Base-by-base conservation (phyloP, 2,888 invertebrate species). In the Agrilus cyanescens region DNA sequence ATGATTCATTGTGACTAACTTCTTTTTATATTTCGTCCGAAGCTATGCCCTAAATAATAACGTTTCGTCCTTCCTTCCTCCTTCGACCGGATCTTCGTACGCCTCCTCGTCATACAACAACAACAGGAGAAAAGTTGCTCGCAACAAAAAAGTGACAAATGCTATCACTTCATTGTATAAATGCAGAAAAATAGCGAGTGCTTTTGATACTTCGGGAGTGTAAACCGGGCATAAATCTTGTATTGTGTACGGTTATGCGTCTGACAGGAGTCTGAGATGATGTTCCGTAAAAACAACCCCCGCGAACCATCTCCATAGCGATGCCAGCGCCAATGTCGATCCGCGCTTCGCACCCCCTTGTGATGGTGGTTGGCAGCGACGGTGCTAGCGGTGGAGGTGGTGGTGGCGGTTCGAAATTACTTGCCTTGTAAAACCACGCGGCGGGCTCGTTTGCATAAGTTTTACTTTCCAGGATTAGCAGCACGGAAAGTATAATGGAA, bases 381-480 rank as follows among this genome's bases (percentile, higher is more conserved):
- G 45, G 25, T 25, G 25, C 8, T 25, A 10, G 42, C 48, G 45
- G 25, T 25, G 25, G 25, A 10, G 25, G 42, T 32, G 41, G 37
- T 34, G 31, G 32, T 30, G 25, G 30, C 38, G 47, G 42, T 47
- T 52, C 49, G 57, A 65, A 65, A 65, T 65, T 64, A 63, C 64
- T 61, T 59, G 54, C 60, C 64, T 64, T 66, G 66, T 66, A 65
- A 63, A 65, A 66, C 65, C 64, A 65, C 62, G 62, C 61, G 62
- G 61, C 61, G 58, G 61, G 54, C 62, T 65, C 63, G 64, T 66
- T 66, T 66, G 65, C 65, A 66, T 66, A 66, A 65, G 63, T 66
- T 66, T 65, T 64, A 65, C 64, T 65, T 65, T 62, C 61, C 61
- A 62, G 64, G 64, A 66, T 66, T 66, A 66, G 65, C 64, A 64